Base-by-base conservation (phyloP, 1,140 invertebrate genomes). In the Macrobrachium nipponense region DNA sequence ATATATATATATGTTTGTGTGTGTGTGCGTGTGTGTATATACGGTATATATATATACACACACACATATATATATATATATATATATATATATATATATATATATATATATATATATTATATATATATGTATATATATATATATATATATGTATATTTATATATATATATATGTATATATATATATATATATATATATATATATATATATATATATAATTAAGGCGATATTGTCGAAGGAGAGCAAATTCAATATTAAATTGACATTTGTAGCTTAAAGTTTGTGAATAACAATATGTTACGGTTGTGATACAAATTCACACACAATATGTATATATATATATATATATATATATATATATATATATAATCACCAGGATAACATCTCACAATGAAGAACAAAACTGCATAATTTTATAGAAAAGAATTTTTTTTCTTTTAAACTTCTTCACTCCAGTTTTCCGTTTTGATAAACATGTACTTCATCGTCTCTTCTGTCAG, bases 1-100 rank as follows among this genome's bases (percentile, higher is more conserved):
- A n/a, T 20, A 20, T 66, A 66, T 20, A 66, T 27, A 66, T 66
- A 66, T 51, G 51, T 12, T 10, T 10, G 51, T 8, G 51, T 51
- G 7, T 51, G 51, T n/a, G 0, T 10, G 5, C 5, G 8, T 12
- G 51, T 8, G 0, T 51, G 51, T 12, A 51, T 51, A 6, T 51
- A 12, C 0, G 5, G 64, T 66, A 8, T 8, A 0, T 66, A 66
- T 17, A 7, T 66, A 66, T n/a, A 66, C 12, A 66, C 12, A 27
- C 12, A 27, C 12, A 27, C 12, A 66, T 66, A 66, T 66, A 66
- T 66, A n/a, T 20, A 20, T 66, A 66, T 20, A 66, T 27, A 66
- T 66, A 66, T 66, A 66, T 66, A 27, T 20, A 66, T 66, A 66
- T 66, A 20, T 66, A 66, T 20, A 66, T 66, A 66, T 66, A 66